Evolutionary conservation across 2,797 vertebrate species (phyloP).

Genomic region (Heteromormyrus szaboi): DNA sequence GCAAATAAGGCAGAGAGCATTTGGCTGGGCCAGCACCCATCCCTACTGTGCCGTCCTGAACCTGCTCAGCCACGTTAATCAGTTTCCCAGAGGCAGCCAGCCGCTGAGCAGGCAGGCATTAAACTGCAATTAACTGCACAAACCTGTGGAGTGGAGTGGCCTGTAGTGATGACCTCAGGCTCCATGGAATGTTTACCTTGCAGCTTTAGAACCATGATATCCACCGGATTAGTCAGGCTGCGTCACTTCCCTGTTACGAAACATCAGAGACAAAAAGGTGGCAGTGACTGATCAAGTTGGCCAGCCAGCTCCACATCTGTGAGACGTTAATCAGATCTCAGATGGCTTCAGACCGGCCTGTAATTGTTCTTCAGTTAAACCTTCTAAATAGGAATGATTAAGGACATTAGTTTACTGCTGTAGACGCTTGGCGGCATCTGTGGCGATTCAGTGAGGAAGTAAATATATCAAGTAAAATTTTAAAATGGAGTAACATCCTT

Average conservation of each 20-base stretch:
- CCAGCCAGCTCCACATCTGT: neutral
- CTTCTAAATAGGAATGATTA: neutral
- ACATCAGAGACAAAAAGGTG: neutral
- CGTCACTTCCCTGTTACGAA: neutral
- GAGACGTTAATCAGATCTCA: neutral
- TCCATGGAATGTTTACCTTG: conserved; percentile 23
- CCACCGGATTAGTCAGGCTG: neutral
- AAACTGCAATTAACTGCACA: conserved; percentile 13
- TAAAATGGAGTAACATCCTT: neutral
- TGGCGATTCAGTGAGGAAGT: neutral
- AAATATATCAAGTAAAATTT: neutral
- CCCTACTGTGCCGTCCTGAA: neutral
- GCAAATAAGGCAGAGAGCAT: neutral
- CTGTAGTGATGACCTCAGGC: conserved; percentile 14
- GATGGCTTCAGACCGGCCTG: neutral
- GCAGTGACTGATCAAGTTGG: neutral
- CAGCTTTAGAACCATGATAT: conserved; percentile 13
- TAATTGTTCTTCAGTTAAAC: neutral
- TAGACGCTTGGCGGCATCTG: neutral
- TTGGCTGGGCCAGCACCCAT: neutral
- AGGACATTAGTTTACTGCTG: neutral
- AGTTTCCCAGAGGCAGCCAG: neutral
- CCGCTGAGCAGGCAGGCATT: neutral
- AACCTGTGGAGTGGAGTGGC: neutral
- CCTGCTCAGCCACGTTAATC: conserved; percentile 5